phyloP scores from a whole-genome alignment of 1,140 invertebrate genomes.

The Apocrypta bakeri region DNA sequence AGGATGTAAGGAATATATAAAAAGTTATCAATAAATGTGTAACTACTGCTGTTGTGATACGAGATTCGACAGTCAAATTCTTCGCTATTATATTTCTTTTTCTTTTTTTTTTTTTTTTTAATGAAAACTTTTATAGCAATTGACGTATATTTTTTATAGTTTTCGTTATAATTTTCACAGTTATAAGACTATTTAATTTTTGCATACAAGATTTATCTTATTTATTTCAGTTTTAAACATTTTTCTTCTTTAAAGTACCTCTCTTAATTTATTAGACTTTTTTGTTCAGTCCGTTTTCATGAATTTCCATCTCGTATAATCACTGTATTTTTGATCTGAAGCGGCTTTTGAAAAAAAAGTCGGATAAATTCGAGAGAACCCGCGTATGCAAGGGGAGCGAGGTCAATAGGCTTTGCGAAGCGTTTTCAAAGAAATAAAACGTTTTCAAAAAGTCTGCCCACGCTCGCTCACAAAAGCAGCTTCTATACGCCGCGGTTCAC shows the following conservation, averaged over 20 bases:
- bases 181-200: not conserved
- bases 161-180: not conserved
- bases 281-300: slow-evolving; percentile 3
- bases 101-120: not conserved
- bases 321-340: not conserved
- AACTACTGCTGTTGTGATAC: slow-evolving; percentile 46
- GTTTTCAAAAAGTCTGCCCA: not conserved
- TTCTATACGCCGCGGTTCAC: not conserved
- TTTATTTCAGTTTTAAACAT: slow-evolving; percentile 50
- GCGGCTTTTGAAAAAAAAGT: not conserved
- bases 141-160: not conserved
- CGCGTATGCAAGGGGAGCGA: not conserved
- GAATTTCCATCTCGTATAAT: not conserved
- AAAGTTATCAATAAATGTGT: slow-evolving; percentile 49
- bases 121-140: not conserved
- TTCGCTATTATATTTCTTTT: slow-evolving; percentile 6
- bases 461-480: not conserved
- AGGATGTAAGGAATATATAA: slow-evolving; percentile 34
- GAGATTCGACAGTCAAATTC: slow-evolving; percentile 4
- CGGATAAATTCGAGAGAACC: not conserved
- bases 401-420: not conserved
- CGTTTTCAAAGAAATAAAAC: not conserved
- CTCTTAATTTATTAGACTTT: slow-evolving; percentile 23
- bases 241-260: slow-evolving; percentile 29
- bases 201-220: not conserved